phyloP scores from a whole-genome alignment of 2,888 invertebrate species.

The Tetragonula carbonaria region DNA sequence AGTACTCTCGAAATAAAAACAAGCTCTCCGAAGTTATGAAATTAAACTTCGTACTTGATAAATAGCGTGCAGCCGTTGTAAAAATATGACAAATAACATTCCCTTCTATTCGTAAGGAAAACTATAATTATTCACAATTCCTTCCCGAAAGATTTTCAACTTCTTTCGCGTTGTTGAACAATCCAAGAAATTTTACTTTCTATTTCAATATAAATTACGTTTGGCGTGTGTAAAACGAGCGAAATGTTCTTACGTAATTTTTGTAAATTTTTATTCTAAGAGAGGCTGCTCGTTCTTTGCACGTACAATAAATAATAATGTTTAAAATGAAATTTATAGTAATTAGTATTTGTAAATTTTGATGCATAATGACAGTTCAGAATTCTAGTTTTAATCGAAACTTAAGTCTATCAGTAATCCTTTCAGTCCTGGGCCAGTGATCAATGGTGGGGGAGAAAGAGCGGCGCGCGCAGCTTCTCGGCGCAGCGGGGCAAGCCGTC shows the following conservation, averaged over 20 bases:
- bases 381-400: constrained; percentile 6
- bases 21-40: neutral
- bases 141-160: neutral
- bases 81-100: neutral
- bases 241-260: neutral
- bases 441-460: constrained; percentile 20
- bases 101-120: too few species aligned
- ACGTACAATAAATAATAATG: too few species aligned
- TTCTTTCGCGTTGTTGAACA: neutral
- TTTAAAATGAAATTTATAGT: neutral
- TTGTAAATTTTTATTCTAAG: neutral
- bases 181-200: neutral
- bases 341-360: too few species aligned
- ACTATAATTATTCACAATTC: neutral
- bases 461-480: constrained; percentile 59
- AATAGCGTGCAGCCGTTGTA: neutral
- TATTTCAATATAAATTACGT: neutral
- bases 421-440: constrained; percentile 55
- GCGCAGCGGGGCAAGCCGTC: constrained; percentile 76
- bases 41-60: neutral
- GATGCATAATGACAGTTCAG: neutral
- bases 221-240: too few species aligned
- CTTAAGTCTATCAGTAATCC: constrained; percentile 36
- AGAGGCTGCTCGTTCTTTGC: too few species aligned
- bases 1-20: constrained; percentile 4